Evolutionary conservation across 2,888 invertebrate genomes (phyloP).

Genomic region (Chelonus formosanus): DNA sequence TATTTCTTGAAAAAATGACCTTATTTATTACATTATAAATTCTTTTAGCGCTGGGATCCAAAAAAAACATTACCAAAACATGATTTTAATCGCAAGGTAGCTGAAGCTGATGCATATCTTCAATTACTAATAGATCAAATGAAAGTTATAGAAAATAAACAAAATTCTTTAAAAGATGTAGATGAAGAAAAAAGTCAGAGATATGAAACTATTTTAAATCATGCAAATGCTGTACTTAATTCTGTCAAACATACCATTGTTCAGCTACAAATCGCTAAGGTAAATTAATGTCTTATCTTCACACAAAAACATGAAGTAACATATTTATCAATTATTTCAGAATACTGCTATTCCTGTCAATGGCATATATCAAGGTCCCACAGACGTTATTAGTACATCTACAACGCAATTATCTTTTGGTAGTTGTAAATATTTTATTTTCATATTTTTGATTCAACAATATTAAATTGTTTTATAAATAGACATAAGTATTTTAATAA

Average conservation of each 20-base stretch:
- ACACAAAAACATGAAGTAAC: neutral
- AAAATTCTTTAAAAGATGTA: slow-evolving; percentile 44
- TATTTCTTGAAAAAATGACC: neutral
- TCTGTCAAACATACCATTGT: slow-evolving; percentile 99
- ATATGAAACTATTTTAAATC: slow-evolving; percentile 54
- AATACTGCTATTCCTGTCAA: slow-evolving; percentile 92
- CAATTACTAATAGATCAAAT: slow-evolving; percentile 95
- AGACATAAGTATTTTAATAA: too few relatives aligned
- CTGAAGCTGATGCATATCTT: slow-evolving; percentile 95
- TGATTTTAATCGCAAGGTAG: slow-evolving; percentile 84
- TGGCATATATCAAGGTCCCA: slow-evolving; percentile 82
- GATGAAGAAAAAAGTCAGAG: slow-evolving; percentile 53
- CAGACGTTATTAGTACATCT: slow-evolving; percentile 46
- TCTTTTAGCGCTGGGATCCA: slow-evolving; percentile 67
- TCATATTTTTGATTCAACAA: too few relatives aligned
- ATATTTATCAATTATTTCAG: slow-evolving; percentile 65
- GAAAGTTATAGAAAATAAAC: slow-evolving; percentile 69
- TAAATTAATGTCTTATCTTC: slow-evolving; percentile 57
- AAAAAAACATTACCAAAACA: slow-evolving; percentile 69
- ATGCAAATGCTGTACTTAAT: slow-evolving; percentile 86
- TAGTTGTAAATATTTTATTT: slow-evolving; percentile 35
- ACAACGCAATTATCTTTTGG: slow-evolving; percentile 48
- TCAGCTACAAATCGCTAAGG: slow-evolving; percentile 96
- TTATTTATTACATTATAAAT: too few relatives aligned
- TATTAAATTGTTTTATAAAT: too few relatives aligned